Conservation (phyloP, 2,888 invertebrate genomes). For the Phragmatobia fuliginosa region DNA sequence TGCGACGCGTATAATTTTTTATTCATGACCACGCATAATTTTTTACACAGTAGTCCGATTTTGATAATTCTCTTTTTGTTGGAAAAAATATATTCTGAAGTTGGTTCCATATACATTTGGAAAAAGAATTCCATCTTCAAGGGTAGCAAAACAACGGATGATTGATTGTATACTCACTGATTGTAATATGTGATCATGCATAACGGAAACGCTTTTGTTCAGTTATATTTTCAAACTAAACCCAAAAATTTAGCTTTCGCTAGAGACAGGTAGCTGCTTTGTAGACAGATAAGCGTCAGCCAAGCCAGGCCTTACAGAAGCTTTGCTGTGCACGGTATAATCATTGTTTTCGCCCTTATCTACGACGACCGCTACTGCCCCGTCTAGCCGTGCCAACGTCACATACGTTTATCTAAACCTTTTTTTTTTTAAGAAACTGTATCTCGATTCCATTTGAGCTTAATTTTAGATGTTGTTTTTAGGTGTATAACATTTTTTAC, state of each 20-base stretch:
- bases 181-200: too few species aligned
- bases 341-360: constrained; percentile 77
- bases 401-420: constrained; percentile 28
- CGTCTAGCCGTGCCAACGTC: constrained; percentile 47
- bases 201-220: not conserved
- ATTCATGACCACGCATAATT: too few species aligned
- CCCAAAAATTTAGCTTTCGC: constrained; percentile 37
- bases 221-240: not conserved
- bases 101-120: too few species aligned
- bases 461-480: not conserved
- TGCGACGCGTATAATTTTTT: too few species aligned
- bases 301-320: constrained; percentile 69
- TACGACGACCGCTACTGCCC: constrained; percentile 58
- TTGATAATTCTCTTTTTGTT: too few species aligned
- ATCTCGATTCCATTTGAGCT: not conserved
- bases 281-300: constrained; percentile 78
- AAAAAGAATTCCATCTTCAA: too few species aligned
- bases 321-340: constrained; percentile 68
- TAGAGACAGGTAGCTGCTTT: constrained; percentile 66
- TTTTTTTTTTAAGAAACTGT: constrained; percentile 1
- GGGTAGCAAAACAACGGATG: too few species aligned
- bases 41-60: too few species aligned
- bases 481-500: not conserved
- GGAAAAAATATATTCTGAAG: too few species aligned
- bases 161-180: too few species aligned